Evolutionary conservation across 2,888 invertebrate genomes (phyloP), one percentile per base, ranked within the genome.

Genomic region (Polia nebulosa): DNA sequence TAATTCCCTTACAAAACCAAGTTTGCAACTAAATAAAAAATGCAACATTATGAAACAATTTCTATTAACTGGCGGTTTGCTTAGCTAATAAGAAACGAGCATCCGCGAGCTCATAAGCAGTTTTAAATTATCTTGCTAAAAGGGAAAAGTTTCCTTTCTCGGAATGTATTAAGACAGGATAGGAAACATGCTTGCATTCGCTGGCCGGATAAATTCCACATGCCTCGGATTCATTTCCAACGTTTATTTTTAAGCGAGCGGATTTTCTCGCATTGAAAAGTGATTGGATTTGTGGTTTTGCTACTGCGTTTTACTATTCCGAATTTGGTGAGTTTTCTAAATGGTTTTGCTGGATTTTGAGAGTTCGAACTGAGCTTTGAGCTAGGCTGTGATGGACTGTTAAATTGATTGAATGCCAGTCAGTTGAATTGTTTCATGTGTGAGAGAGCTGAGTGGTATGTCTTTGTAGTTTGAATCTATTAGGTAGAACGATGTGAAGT

Each of bases 81-180:
- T 65, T 44, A 52, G 44, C 22, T 69, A 61, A 75, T 69, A 57
- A 53, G 58, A 15, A 51, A 20, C 67, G 39, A 71, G 15, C 47
- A 61, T 56, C 52, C 57, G 47, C 8, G n/a, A 68, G 49, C 53
- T 61, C 56, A 39, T 56, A 59, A 56, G 66, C 27, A 49, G 64
- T 72, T 75, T 66, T 34, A 72, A 70, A 72, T 44, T 44, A 68
- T 63, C 67, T 76, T 47, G 49, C 29, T 78, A 41, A 55, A 67
- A 80, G 81, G 81, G 49, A 73, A 81, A 75, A 78, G 72, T 69
- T 78, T 67, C 27, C 44, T 61, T 77, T 76, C 82, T 68, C 17
- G 58, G 76, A 79, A 81, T 68, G 61, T 61, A 67, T 72, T 45
- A 67, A 58, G 64, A 72, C 67, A 49, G 76, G 70, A 55, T 53